Conservation (phyloP, 2,113 vertebrate species). For the Trichomycterus rosablanca region DNA sequence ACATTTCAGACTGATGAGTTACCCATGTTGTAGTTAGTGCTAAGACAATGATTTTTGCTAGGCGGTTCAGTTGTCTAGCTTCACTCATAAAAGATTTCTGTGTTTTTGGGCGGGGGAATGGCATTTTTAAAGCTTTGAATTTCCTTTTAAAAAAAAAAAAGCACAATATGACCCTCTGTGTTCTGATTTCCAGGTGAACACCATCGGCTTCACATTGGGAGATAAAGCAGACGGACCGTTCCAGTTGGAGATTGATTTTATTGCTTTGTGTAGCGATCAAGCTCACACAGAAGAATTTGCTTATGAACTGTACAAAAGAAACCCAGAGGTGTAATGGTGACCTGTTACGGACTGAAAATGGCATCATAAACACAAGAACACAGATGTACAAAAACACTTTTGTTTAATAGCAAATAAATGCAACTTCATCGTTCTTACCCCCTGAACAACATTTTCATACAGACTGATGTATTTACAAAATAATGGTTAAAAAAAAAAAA, state of each 20-base stretch:
- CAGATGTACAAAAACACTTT: not conserved
- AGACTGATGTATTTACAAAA: not conserved
- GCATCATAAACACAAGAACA: not conserved
- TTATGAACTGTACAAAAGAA: slow-evolving; percentile 80
- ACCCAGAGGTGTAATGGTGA: slow-evolving; percentile 54
- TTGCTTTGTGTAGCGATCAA: slow-evolving; percentile 76
- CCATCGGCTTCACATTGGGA: slow-evolving; percentile 83
- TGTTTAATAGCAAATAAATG: not conserved
- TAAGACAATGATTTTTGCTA: too few relatives aligned
- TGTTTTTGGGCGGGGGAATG: too few relatives aligned
- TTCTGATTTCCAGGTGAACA: slow-evolving; percentile 69
- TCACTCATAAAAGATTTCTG: too few relatives aligned
- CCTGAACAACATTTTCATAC: too few relatives aligned
- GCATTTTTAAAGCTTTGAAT: too few relatives aligned
- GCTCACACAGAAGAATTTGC: slow-evolving; percentile 87
- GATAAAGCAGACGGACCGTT: slow-evolving; percentile 88
- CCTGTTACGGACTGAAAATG: not conserved
- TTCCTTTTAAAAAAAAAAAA: too few relatives aligned
- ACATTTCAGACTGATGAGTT: too few relatives aligned
- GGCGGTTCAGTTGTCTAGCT: too few relatives aligned
- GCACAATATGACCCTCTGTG: too few relatives aligned
- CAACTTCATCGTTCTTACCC: too few relatives aligned
- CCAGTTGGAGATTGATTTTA: slow-evolving; percentile 90
- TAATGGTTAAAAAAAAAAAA: not conserved
- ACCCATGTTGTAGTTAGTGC: too few relatives aligned